Conservation (phyloP, 1,140 invertebrate genomes). For the Cydia pomonella region DNA sequence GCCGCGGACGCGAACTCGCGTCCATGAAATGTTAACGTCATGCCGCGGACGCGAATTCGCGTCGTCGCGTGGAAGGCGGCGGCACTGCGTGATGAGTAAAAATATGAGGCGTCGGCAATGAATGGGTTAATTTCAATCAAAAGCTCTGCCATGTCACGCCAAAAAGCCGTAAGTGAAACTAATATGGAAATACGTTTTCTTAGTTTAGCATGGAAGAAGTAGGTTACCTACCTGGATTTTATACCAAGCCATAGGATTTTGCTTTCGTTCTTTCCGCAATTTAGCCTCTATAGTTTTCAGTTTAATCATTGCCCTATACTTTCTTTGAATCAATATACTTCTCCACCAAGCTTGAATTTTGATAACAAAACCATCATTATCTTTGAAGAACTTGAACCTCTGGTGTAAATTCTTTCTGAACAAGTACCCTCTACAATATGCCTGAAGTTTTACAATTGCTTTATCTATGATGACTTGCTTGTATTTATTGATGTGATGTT, state of each 20-base stretch:
- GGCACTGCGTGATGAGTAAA: no score
- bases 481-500: constrained; percentile 65
- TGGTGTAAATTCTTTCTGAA: constrained; percentile 80
- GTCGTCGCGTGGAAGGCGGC: no score
- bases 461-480: constrained; percentile 66
- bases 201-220: neutral
- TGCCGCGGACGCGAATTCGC: no score
- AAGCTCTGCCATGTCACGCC: no score
- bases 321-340: constrained; percentile 75
- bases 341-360: constrained; percentile 87
- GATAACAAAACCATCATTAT: constrained; percentile 81
- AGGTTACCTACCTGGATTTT: constrained; percentile 72
- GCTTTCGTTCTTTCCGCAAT: constrained; percentile 61
- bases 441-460: constrained; percentile 82
- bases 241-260: constrained; percentile 77
- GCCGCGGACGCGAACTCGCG: no score
- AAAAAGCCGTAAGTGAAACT: no score
- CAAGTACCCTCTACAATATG: constrained; percentile 83
- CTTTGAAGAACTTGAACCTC: constrained; percentile 77
- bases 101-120: no score
- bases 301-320: constrained; percentile 76
- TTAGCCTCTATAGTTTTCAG: constrained; percentile 70
- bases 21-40: no score
- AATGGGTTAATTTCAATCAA: no score
- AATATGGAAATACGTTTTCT: neutral